phyloP scores from a whole-genome alignment of 2,113 vertebrate species.

The Rhabdornis inornatus region DNA sequence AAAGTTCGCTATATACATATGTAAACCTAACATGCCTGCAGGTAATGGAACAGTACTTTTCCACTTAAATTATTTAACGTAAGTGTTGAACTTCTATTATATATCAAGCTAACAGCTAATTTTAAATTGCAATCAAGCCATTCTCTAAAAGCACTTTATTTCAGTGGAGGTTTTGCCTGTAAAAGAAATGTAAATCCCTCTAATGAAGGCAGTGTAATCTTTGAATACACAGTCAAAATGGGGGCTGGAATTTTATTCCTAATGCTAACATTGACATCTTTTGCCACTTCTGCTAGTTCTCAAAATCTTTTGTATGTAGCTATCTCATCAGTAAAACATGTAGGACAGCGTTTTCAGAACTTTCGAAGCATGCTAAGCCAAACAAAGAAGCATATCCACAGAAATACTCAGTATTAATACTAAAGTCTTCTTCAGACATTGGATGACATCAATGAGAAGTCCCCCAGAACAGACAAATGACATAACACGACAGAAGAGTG shows the following conservation, averaged over 20 bases:
- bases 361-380: background rate
- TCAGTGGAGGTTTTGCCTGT: conserved; percentile 29
- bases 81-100: conserved; percentile 58
- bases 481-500: background rate
- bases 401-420: background rate
- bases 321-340: background rate
- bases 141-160: conserved; percentile 56
- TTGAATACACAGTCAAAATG: conserved; percentile 28
- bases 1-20: conserved; percentile 51
- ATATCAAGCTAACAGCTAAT: conserved; percentile 63
- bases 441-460: background rate
- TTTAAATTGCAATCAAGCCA: conserved; percentile 62
- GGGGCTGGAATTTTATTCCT: conserved; percentile 35
- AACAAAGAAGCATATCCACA: background rate
- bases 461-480: background rate
- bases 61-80: conserved; percentile 63
- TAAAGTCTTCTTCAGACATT: background rate
- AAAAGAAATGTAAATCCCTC: conserved; percentile 53
- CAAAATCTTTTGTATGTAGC: background rate
- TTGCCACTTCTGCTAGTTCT: conserved; percentile 7
- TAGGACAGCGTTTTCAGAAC: background rate
- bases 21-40: conserved; percentile 55
- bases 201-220: conserved; percentile 47
- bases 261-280: conserved; percentile 26
- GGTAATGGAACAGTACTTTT: conserved; percentile 58